Evolutionary conservation across 92 coral and sea anemone species (phyloP).

Genomic region (Phenganax stokvisi): DNA sequence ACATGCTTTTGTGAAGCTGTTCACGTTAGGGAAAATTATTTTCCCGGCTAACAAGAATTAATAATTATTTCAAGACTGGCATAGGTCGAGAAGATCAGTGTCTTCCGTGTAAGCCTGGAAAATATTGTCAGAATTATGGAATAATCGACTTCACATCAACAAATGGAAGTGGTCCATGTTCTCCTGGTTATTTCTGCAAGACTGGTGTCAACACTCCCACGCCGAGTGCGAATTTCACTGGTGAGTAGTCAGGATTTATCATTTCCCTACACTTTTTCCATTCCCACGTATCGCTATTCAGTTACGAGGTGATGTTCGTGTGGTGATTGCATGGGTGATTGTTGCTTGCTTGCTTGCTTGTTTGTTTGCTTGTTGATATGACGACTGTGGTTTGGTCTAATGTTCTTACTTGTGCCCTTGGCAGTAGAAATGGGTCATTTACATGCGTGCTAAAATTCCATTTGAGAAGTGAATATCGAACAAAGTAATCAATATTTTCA

Average conservation of each 20-base stretch:
- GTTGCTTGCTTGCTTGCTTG: too few relatives aligned
- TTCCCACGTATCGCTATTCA: too few relatives aligned
- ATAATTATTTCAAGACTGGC: conserved; percentile 49
- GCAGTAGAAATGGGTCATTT: too few relatives aligned
- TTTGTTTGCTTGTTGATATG: background rate
- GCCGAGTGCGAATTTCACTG: conserved; percentile 76
- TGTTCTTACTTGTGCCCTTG: too few relatives aligned
- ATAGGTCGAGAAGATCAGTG: conserved; percentile 66
- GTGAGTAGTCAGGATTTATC: conserved; percentile 21
- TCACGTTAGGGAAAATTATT: background rate
- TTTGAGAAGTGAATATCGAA: too few relatives aligned
- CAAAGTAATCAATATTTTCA: background rate
- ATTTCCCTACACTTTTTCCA: too few relatives aligned
- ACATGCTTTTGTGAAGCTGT: too few relatives aligned
- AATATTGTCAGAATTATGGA: conserved; percentile 74
- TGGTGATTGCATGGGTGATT: too few relatives aligned
- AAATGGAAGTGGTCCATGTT: conserved; percentile 67
- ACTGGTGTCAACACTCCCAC: conserved; percentile 75
- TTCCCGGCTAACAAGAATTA: background rate
- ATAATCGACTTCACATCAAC: conserved; percentile 57
- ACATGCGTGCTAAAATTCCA: too few relatives aligned
- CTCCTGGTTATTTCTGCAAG: conserved; percentile 73
- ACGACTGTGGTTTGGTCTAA: too few relatives aligned
- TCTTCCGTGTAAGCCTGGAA: conserved; percentile 64
- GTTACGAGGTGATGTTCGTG: too few relatives aligned